These are phyloP conservation scores for Acanthornis magna DNA, from an alignment of 2,797 vertebrate genomes.

Conservation along the genomic window DNA sequence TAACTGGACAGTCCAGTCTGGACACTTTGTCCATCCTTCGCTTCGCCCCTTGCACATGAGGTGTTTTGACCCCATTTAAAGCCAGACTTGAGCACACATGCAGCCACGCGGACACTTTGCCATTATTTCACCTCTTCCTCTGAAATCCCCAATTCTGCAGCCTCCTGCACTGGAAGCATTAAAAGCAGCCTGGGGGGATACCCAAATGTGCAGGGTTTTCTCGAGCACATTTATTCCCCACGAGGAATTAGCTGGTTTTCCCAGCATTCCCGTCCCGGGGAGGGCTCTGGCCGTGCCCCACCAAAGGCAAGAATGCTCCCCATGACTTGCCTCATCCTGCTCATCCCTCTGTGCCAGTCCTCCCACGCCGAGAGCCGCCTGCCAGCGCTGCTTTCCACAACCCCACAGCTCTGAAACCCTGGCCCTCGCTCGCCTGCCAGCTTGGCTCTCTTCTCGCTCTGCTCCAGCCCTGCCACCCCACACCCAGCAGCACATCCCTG, in stretches of 20 bases:
- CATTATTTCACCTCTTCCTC: background rate
- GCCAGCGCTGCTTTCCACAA: background rate
- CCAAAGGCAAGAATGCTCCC: slow-evolving; percentile 70
- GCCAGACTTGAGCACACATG: background rate
- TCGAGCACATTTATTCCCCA: rapidly evolving
- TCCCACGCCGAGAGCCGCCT: slow-evolving; percentile 41
- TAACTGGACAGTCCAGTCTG: background rate
- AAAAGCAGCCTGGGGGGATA: background rate
- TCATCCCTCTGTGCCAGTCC: slow-evolving; percentile 53
- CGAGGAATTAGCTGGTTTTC: background rate
- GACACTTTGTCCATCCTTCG: background rate
- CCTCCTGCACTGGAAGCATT: background rate
- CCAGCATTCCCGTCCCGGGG: rapidly evolving
- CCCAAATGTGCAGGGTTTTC: background rate
- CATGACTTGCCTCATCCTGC: slow-evolving; percentile 61
- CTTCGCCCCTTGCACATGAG: background rate
- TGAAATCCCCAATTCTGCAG: background rate
- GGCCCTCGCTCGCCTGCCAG: rapidly evolving
- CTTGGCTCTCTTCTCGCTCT: background rate
- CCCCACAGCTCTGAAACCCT: background rate
- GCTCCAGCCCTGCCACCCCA: background rate
- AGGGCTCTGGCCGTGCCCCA: slow-evolving; percentile 35
- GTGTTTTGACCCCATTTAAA: rapidly evolving
- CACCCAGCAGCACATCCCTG: background rate
- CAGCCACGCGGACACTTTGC: background rate